A percentile compares a stretch with the other conserved stretches of the same genome.
Evolutionary conservation across 2,797 vertebrate genomes (phyloP).

Genomic region (Chiloscyllium punctatum): DNA sequence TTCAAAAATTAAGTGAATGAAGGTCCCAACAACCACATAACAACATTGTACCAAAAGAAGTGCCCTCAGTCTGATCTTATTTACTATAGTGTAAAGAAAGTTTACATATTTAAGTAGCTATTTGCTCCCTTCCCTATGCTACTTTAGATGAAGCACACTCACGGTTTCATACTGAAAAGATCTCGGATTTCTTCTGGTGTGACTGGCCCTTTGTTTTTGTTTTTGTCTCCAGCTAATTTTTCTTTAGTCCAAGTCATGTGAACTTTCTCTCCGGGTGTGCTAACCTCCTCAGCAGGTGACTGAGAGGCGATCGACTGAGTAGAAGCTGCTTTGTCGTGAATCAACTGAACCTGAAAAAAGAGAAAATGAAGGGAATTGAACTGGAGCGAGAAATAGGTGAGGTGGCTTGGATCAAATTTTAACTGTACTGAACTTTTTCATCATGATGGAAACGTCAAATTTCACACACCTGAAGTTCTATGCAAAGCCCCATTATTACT

Average conservation of each 20-base stretch:
- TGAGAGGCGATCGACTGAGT: slow-evolving; percentile 77
- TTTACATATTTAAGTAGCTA: fast-evolving
- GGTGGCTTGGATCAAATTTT: background rate
- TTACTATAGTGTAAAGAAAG: background rate
- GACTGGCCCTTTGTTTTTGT: slow-evolving; percentile 75
- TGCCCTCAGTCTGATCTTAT: background rate
- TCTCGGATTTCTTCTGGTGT: slow-evolving; percentile 90
- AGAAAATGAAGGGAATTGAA: background rate
- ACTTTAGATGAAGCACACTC: slow-evolving; percentile 49
- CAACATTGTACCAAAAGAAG: background rate
- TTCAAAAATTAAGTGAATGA: background rate
- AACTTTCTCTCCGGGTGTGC: slow-evolving; percentile 79
- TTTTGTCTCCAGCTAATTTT: slow-evolving; percentile 79
- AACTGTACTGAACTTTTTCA: background rate
- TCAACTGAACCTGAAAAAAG: slow-evolving; percentile 83
- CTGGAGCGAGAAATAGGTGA: background rate
- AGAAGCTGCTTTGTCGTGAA: slow-evolving; percentile 83
- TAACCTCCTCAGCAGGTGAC: slow-evolving; percentile 68
- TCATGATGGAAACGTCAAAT: background rate
- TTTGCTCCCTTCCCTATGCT: background rate
- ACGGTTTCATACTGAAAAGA: slow-evolving; percentile 99
- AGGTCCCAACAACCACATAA: background rate
- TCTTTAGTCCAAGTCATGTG: slow-evolving; percentile 97
- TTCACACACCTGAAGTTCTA: background rate
- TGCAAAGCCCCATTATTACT: background rate